A percentile compares a stretch with the other conserved stretches of the same genome.
These are phyloP conservation scores for Halcyon malimbica DNA, from an alignment of 2,113 vertebrate genomes.

Conservation along the genomic window DNA sequence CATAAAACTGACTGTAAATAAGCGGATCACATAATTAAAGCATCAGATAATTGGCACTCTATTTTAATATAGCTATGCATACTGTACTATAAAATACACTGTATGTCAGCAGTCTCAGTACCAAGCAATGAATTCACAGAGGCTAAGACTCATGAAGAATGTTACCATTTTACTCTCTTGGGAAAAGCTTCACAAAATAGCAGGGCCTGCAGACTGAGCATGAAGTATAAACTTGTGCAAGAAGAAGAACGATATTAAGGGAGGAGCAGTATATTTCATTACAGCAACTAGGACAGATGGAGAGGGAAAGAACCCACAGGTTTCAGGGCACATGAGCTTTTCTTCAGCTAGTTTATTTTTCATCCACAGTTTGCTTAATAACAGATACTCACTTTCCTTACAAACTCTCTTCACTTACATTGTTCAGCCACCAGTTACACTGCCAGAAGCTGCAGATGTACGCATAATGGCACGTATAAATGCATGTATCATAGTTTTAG, in stretches of 20 bases:
- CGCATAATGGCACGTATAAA: neutral
- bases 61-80: neutral
- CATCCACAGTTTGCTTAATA: slow-evolving; percentile 26
- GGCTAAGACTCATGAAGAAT: neutral
- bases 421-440: neutral
- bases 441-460: slow-evolving; percentile 37
- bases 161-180: neutral
- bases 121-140: neutral
- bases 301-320: neutral
- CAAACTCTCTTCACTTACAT: neutral
- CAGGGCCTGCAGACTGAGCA: neutral
- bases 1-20: neutral
- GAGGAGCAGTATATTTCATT: neutral
- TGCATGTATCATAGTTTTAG: neutral
- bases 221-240: neutral
- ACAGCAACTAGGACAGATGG: neutral
- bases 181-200: neutral
- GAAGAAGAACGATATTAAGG: neutral
- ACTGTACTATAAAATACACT: neutral
- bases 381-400: slow-evolving; percentile 8
- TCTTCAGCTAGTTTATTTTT: slow-evolving; percentile 44
- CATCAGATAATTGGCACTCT: neutral
- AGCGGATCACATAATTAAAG: neutral
- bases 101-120: neutral
- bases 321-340: neutral